phyloP scores from a whole-genome alignment of 1,140 invertebrate species.

The Cydia pomonella region DNA sequence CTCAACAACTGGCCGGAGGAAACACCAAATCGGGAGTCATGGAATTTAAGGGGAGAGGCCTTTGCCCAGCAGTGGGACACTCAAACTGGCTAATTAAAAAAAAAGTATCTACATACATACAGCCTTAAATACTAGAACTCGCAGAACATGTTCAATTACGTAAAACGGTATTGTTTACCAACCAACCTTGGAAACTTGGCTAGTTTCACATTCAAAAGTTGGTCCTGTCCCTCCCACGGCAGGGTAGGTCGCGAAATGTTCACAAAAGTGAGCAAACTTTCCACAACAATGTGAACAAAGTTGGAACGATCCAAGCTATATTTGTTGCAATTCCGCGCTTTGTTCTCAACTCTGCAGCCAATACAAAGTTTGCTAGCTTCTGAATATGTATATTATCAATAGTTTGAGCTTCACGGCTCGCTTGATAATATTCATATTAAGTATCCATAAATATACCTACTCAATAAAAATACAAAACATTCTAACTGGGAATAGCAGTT shows the following conservation, averaged over 20 bases:
- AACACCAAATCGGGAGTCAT: too few relatives aligned
- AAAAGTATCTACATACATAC: too few relatives aligned
- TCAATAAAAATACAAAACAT: neutral
- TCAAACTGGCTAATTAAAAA: too few relatives aligned
- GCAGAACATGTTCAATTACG: conserved; percentile 46
- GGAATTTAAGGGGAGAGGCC: too few relatives aligned
- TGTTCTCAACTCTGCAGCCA: conserved; percentile 56
- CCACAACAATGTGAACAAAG: conserved; percentile 54
- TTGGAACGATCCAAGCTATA: conserved; percentile 61
- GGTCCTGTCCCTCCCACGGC: conserved; percentile 37
- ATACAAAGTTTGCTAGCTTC: conserved; percentile 57
- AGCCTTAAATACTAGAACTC: conserved; percentile 17
- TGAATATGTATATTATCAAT: conserved; percentile 39
- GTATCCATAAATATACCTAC: neutral
- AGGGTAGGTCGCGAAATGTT: conserved; percentile 45
- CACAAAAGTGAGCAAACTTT: conserved; percentile 66
- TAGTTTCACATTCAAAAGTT: conserved; percentile 61
- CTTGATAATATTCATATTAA: conserved; percentile 9
- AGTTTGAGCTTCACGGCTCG: neutral
- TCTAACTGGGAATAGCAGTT: neutral
- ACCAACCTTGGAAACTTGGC: conserved; percentile 58
- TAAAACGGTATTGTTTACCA: conserved; percentile 53
- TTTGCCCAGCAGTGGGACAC: too few relatives aligned
- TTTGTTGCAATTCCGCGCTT: conserved; percentile 53
- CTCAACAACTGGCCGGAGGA: too few relatives aligned